phyloP scores from a whole-genome alignment of 2,113 vertebrate genomes.

The Brevimyrus niger region DNA sequence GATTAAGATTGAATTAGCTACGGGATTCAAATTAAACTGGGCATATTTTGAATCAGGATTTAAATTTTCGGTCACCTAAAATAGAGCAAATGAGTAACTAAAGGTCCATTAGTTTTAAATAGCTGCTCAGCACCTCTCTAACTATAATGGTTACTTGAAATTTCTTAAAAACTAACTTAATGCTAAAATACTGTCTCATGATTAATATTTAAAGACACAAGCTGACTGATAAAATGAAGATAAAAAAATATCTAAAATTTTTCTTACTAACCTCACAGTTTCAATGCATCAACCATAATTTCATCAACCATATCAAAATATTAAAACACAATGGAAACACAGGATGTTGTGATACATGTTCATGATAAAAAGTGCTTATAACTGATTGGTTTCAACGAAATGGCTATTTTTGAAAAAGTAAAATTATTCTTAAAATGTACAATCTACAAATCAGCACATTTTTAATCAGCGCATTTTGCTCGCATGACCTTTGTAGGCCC shows the following conservation, averaged over 20 bases:
- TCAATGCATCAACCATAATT: neutral
- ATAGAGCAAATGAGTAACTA: neutral
- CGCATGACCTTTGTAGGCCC: neutral
- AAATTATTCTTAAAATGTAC: neutral
- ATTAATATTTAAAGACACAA: neutral
- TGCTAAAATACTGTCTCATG: neutral
- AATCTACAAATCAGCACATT: neutral
- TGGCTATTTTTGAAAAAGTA: neutral
- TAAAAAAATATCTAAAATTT: neutral
- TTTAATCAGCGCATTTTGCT: neutral
- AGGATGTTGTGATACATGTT: neutral
- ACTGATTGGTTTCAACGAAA: neutral
- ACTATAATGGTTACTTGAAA: neutral
- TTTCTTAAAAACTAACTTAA: neutral
- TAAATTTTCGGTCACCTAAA: neutral
- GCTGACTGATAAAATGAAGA: neutral
- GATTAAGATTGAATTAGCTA: neutral
- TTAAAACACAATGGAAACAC: neutral
- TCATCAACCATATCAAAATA: neutral
- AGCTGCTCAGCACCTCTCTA: neutral
- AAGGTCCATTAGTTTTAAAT: neutral
- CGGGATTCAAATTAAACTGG: neutral
- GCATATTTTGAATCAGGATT: neutral
- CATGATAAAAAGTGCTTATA: neutral
- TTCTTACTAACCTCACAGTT: neutral